A percentile compares a stretch with the other conserved stretches of the same genome.
Evolutionary conservation across 1,140 invertebrate genomes (phyloP).

Genomic region (Zaprionus lachaisei): DNA sequence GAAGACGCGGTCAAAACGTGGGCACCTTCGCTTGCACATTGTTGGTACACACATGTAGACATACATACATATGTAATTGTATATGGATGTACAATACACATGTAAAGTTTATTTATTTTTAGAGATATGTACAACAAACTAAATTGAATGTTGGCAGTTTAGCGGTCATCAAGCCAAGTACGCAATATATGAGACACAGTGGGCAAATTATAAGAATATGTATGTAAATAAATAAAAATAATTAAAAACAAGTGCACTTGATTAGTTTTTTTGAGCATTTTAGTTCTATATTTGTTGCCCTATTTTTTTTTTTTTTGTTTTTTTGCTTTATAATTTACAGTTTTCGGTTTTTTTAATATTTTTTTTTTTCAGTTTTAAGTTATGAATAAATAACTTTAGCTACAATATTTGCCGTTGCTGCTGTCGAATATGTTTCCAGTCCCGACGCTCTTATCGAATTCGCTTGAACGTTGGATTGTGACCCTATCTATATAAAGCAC

Average conservation of each 20-base stretch:
- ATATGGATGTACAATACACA: conserved; percentile 1
- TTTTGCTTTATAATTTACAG: conserved; percentile 50
- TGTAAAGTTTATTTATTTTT: conserved; percentile 16
- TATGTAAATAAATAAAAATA: conserved; percentile 6
- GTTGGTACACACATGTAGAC: conserved; percentile 6
- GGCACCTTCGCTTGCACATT: conserved; percentile 1
- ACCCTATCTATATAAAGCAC: conserved; percentile 14
- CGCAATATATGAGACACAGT: not conserved
- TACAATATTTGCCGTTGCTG: conserved; percentile 14
- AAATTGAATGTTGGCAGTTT: conserved; percentile 29
- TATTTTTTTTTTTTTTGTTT: conserved; percentile 28
- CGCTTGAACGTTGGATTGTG: conserved; percentile 15
- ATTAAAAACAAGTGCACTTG: not conserved
- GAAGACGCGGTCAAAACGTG: conserved; percentile 28
- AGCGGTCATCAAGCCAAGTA: conserved; percentile 31
- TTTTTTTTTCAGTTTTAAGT: conserved; percentile 24
- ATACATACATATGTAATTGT: not conserved
- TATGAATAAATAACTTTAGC: conserved; percentile 44
- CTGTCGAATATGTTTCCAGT: not conserved
- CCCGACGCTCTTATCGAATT: conserved; percentile 10
- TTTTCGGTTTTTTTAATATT: not conserved
- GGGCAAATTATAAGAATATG: no score
- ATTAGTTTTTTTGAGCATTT: conserved; percentile 26
- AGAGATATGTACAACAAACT: conserved; percentile 7
- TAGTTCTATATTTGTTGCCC: conserved; percentile 27